Evolutionary conservation across 2,888 invertebrate genomes (phyloP).

Genomic region (Drosophila fulvimacula): DNA sequence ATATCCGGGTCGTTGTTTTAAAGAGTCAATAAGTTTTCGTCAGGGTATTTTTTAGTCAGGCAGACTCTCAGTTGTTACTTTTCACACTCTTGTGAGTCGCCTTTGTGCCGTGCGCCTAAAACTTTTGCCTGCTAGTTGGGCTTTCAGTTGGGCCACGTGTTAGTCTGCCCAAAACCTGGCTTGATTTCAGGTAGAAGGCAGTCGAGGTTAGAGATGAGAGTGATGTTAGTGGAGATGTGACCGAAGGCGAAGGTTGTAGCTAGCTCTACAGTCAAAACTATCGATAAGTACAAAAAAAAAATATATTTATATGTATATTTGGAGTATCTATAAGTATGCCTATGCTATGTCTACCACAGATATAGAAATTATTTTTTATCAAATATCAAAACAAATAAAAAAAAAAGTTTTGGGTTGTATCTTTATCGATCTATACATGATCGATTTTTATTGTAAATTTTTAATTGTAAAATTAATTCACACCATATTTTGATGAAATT

Average conservation of each 20-base stretch:
- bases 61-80: neutral
- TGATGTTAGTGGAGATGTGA: neutral
- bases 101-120: slow-evolving; percentile 32
- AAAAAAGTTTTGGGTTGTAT: too few species aligned
- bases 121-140: slow-evolving; percentile 36
- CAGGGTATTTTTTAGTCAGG: neutral
- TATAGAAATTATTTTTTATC: too few species aligned
- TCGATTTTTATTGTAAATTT: neutral
- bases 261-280: too few species aligned
- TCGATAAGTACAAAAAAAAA: too few species aligned
- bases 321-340: too few species aligned
- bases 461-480: neutral
- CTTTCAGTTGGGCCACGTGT: slow-evolving; percentile 57
- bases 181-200: slow-evolving; percentile 9
- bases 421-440: neutral
- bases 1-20: neutral
- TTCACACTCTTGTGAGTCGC: slow-evolving; percentile 13
- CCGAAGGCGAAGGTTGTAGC: too few species aligned
- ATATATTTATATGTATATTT: too few species aligned
- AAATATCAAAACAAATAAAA: too few species aligned
- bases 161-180: slow-evolving; percentile 7
- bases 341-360: too few species aligned
- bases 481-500: neutral
- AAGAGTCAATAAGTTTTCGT: neutral
- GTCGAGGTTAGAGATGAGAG: slow-evolving; percentile 19